Base-by-base conservation (phyloP, 2,797 vertebrate genomes). In the Acanthornis magna region DNA sequence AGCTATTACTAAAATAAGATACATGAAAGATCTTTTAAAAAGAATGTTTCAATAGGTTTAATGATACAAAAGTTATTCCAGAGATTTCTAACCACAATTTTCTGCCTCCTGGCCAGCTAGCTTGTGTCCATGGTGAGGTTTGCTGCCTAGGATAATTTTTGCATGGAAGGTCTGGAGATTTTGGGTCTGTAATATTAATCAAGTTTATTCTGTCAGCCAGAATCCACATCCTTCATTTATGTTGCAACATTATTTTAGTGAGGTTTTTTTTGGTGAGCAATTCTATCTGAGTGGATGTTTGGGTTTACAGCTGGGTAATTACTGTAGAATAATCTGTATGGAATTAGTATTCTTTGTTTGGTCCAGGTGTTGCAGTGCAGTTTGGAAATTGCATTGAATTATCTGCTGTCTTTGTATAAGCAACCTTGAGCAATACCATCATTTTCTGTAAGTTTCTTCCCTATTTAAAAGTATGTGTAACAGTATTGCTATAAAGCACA, bases 381-480 rank as follows among this genome's bases (percentile, higher is more conserved):
- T 88, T 92, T 95, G 89, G 61, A 88, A 88, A 91, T 72, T 83
- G 40, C 66, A 51, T 53, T 93, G 76, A 55, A 36, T 92, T 67
- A 65, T 48, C 61, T 73, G 47, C 34, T 89, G 62, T 78, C 54
- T 94, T 88, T 87, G 30, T 84, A 45, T 85, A 66, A 77, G 27
- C 89, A 91, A 29, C 67, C 40, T 92, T 94, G 86, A 88, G 68
- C 91, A 94, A 77, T 92, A 8, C 40, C 71, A 43, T 82, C 4
- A 48, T 51, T 88, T 85, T 89, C 81, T 91, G 26, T 87, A n/a
- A 77, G 75, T 88, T 85, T 75, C 48, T 91, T 84, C 27, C 87
- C 55, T 76, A 67, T 89, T 84, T 89, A 60, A 81, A 87, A 89
- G 43, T 40, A 70, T 25, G 42, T 73, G 15, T 61, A 83, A 61